Evolutionary conservation across 2,113 vertebrate species (phyloP), one percentile per base, ranked within the genome.

Genomic region (Artemisiospiza belli): DNA sequence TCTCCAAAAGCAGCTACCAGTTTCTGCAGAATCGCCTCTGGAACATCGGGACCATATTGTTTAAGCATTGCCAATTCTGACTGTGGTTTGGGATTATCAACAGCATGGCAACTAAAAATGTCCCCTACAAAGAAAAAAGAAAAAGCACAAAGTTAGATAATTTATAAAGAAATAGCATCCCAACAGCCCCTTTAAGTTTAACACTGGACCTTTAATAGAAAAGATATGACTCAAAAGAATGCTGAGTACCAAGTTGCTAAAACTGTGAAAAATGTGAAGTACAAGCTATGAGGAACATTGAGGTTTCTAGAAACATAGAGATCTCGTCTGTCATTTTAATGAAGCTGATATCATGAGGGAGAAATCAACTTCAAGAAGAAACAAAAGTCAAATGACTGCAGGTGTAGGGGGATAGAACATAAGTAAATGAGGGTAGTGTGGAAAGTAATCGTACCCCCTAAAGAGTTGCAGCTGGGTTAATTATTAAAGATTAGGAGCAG

Each of bases 21-120:
- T 59, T 99, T 99, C 94, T 98, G 98, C 84, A 99, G 98, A 59
- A 98, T 94, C 0, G 97, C 92, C 9, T 99, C 98, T 0, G 99
- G 98, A 77, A 99, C 99, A 52, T 98, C 92, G 3, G 99, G 99
- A 63, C 99, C 99, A 33, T 99, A 99, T 13, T 98, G 98, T 69
- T 98, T 99, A 55, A 99, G 98, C 99, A 99, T 99, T 13, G 98
- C 98, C 64, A 99, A 97, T 93, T 99, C 99, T 0, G 99, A 99
- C 61, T 98, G 96, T 5, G 99, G 99, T 70, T 99, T 98, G 18
- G 99, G 99, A 91, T 99, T 99, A 96, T 99, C 99, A 96, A 99
- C 98, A 66, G 99, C 99, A 91, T 99, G 99, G 95, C 99, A 99
- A 98, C 99, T 99, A 90, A 99, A 99, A 77, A 99, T 99, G 94